Percentiles rank a stretch among this genome's conserved stretches.
These are phyloP conservation scores for Conus canariensis DNA, from an alignment of 2,888 invertebrate genomes.

Conservation along the genomic window DNA sequence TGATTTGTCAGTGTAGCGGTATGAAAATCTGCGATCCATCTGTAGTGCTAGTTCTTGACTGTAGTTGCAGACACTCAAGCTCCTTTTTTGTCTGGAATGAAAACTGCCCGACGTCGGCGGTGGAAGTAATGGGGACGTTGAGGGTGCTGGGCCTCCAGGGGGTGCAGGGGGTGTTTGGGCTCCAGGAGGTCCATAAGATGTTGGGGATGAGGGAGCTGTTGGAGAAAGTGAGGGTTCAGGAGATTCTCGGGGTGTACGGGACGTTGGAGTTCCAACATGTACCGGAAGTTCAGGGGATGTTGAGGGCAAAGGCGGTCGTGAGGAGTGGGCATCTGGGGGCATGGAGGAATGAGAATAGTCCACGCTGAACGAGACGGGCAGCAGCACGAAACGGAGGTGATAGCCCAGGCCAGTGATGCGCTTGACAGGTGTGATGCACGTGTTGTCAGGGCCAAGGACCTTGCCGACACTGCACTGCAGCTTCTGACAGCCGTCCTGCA, in stretches of 20 bases:
- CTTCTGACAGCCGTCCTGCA: slow-evolving; percentile 2
- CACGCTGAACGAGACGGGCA: not conserved
- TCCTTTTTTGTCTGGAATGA: not conserved
- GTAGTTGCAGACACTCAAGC: not conserved
- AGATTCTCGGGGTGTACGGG: too few species aligned
- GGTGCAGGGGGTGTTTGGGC: too few species aligned
- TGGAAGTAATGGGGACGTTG: not conserved
- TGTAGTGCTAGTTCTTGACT: not conserved
- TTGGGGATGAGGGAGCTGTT: too few species aligned
- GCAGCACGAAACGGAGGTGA: slow-evolving; percentile 23
- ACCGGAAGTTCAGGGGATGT: too few species aligned
- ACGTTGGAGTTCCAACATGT: too few species aligned
- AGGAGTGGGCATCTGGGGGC: not conserved
- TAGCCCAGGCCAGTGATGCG: slow-evolving; percentile 38
- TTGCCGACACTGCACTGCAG: slow-evolving; percentile 38
- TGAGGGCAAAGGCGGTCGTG: not conserved
- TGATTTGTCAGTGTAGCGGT: not conserved
- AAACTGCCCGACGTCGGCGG: not conserved
- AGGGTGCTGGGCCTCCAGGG: too few species aligned
- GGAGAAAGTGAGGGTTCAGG: too few species aligned
- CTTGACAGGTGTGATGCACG: slow-evolving; percentile 34
- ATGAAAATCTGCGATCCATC: not conserved
- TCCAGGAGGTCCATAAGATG: too few species aligned
- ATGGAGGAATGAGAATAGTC: not conserved
- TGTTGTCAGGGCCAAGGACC: not conserved